A percentile compares a stretch with the other conserved stretches of the same genome.
phyloP scores from a whole-genome alignment of 2,113 vertebrate species.

The Tyrannus savana region DNA sequence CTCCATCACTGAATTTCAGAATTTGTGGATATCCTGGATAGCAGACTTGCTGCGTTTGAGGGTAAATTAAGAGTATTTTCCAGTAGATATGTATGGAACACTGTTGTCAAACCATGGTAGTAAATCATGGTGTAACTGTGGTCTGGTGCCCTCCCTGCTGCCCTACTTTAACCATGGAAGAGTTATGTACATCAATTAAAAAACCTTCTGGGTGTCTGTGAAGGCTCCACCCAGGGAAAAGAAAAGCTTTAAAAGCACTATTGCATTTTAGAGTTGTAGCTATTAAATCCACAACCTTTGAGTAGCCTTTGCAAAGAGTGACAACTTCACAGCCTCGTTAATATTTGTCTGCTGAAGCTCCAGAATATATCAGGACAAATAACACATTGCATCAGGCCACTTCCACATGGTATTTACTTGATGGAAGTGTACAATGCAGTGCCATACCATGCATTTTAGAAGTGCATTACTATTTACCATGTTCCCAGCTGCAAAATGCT shows the following conservation, averaged over 20 bases:
- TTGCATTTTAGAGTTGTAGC: not conserved
- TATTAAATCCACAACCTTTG: not conserved
- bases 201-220: not conserved
- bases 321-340: constrained; percentile 23
- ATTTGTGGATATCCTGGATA: not conserved
- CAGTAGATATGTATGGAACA: not conserved
- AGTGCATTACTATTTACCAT: not conserved
- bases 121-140: not conserved
- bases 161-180: not conserved
- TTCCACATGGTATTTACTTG: not conserved
- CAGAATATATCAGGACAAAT: constrained; percentile 19
- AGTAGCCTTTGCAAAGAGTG: not conserved
- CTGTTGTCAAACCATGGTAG: not conserved
- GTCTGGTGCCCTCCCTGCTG: not conserved
- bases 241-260: not conserved
- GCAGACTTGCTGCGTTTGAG: not conserved
- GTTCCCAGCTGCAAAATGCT: not conserved
- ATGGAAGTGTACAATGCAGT: not conserved
- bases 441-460: not conserved
- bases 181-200: not conserved
- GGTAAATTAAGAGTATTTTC: not conserved
- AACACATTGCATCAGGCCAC: not conserved
- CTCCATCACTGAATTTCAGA: not conserved
- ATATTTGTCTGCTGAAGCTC: not conserved
- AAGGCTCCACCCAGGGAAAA: not conserved